These are phyloP conservation scores for Onychomys arenicola DNA, from an alignment of 2,797 vertebrate genomes.

Conservation along the genomic window DNA sequence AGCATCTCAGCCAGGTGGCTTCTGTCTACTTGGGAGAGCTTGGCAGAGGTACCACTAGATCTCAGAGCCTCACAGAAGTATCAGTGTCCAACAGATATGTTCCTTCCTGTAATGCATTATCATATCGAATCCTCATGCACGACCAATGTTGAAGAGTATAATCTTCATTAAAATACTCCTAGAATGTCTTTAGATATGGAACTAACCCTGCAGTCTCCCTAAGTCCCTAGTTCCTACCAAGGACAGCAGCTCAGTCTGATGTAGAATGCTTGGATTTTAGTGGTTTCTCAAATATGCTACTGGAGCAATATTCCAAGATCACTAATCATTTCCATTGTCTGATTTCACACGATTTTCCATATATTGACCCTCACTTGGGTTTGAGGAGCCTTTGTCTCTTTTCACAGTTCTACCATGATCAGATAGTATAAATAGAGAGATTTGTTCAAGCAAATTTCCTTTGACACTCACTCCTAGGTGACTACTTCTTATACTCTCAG, in stretches of 20 bases:
- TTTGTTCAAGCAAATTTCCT: not conserved
- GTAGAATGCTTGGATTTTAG: not conserved
- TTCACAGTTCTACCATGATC: not conserved
- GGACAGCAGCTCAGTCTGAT: not conserved
- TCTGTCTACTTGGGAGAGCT: not conserved
- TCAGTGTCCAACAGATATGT: not conserved
- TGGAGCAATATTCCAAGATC: not conserved
- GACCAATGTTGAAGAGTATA: not conserved
- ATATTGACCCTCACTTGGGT: not conserved
- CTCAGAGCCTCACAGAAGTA: not conserved
- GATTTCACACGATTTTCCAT: not conserved
- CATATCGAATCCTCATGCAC: not conserved
- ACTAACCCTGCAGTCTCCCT: not conserved
- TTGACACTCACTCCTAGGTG: not conserved
- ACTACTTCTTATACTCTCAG: not conserved
- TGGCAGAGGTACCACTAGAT: not conserved
- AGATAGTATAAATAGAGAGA: not conserved
- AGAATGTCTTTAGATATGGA: not conserved
- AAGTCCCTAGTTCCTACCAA: not conserved
- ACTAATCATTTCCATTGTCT: not conserved
- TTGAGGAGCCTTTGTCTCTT: not conserved
- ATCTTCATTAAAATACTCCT: not conserved
- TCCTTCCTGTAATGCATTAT: not conserved
- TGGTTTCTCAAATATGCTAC: not conserved
- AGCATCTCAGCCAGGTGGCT: not conserved